Conservation (phyloP, 2,113 vertebrate species). For the Arenaria interpres region DNA sequence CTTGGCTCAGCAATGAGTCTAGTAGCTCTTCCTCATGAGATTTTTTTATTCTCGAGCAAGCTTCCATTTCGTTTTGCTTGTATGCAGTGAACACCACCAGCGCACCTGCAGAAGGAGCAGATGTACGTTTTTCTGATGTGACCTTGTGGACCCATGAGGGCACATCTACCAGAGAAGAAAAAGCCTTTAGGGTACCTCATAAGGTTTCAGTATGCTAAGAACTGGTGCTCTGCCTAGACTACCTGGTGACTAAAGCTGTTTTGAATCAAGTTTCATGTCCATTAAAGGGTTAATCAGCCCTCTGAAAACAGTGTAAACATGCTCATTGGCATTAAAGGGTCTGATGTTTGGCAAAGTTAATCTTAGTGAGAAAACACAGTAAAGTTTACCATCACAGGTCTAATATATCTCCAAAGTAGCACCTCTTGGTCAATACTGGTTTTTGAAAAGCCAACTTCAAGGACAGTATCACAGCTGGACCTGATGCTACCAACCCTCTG, state of each 20-base stretch:
- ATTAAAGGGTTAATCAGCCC: background rate
- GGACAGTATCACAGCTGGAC: background rate
- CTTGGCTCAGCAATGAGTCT: background rate
- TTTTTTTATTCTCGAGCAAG: background rate
- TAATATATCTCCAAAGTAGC: background rate
- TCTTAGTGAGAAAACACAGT: background rate
- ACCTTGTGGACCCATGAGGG: background rate
- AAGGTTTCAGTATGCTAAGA: background rate
- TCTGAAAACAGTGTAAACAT: background rate
- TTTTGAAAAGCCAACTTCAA: background rate
- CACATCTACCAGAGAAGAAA: background rate
- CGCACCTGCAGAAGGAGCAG: background rate
- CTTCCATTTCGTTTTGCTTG: background rate
- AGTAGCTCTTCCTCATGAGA: background rate
- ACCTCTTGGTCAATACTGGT: background rate
- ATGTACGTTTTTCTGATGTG: background rate
- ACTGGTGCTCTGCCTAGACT: background rate
- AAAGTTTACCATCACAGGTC: background rate
- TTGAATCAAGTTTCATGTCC: background rate
- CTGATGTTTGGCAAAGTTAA: background rate
- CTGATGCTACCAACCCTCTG: background rate
- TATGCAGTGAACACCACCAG: rapidly evolving
- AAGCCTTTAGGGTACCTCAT: background rate
- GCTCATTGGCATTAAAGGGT: background rate
- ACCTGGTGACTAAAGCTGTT: background rate